Evolutionary conservation across 2,113 vertebrate genomes (phyloP).

Genomic region (Coturnix japonica): DNA sequence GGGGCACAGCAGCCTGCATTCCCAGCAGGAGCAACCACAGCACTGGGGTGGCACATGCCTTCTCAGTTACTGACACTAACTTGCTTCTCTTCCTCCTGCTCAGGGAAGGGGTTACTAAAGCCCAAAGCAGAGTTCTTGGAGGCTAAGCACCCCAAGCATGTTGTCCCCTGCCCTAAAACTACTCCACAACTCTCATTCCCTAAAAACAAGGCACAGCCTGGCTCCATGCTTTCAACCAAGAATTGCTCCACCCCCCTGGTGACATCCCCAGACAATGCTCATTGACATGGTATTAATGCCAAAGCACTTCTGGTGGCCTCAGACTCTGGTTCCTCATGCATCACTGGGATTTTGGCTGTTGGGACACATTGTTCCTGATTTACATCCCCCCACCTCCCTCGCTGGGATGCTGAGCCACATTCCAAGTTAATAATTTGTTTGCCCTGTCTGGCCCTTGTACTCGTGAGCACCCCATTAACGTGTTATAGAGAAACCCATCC

Average conservation of each 20-base stretch:
- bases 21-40: neutral
- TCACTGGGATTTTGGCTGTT: neutral
- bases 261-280: neutral
- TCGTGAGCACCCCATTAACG: neutral
- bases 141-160: neutral
- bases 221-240: neutral
- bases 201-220: neutral
- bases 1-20: accelerated
- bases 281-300: neutral
- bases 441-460: neutral
- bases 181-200: neutral
- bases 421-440: neutral
- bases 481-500: neutral
- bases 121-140: neutral
- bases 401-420: neutral
- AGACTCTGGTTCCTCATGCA: neutral
- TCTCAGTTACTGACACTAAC: neutral
- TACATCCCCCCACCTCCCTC: neutral
- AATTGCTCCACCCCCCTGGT: neutral
- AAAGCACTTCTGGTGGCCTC: neutral
- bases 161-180: neutral
- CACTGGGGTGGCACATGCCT: neutral
- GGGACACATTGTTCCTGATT: neutral
- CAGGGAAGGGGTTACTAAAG: neutral
- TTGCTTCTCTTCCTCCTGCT: neutral